Percentiles rank a stretch among this genome's conserved stretches.
These are phyloP conservation scores for Megalopta genalis DNA, from an alignment of 1,140 invertebrate species.

Conservation along the genomic window DNA sequence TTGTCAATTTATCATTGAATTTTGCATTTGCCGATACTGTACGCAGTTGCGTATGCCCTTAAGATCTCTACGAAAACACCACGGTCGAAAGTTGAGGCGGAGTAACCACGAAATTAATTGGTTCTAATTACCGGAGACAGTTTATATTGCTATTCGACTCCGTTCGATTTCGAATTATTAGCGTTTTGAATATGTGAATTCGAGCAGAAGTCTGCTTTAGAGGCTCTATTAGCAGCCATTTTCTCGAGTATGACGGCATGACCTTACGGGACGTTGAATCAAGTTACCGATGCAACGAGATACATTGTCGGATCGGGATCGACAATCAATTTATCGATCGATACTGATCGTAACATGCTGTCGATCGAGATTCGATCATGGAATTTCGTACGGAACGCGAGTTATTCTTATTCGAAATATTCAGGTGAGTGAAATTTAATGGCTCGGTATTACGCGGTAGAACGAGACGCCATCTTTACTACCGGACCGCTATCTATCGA, in stretches of 20 bases:
- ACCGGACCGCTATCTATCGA: conserved; percentile 27
- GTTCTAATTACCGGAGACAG: no score
- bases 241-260: not conserved
- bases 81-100: no score
- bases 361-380: not conserved
- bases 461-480: conserved; percentile 25
- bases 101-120: no score
- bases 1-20: no score
- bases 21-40: no score
- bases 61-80: no score
- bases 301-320: not conserved
- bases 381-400: not conserved
- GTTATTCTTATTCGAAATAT: not conserved
- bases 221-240: not conserved
- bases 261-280: not conserved
- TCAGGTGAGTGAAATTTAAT: not conserved
- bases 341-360: not conserved
- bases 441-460: not conserved
- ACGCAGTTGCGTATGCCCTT: no score
- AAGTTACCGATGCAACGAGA: not conserved
- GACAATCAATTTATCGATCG: not conserved
- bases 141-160: no score
- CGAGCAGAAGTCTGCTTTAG: no score
- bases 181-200: no score
- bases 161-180: no score